Conservation (phyloP, 2,113 vertebrate genomes). For the Loxodonta africana region DNA sequence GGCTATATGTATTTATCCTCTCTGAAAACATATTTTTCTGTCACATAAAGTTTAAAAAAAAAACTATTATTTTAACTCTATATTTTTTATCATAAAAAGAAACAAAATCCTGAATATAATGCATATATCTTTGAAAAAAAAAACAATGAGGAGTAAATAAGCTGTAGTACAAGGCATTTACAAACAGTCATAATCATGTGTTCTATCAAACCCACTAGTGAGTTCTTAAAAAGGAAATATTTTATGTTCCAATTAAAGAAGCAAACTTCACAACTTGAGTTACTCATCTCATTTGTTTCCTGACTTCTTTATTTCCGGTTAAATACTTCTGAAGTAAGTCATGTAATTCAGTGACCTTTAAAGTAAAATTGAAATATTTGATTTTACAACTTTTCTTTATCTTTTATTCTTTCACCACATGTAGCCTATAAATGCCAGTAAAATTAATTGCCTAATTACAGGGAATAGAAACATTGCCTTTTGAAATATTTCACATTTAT, state of each 20-base stretch:
- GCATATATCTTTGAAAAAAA: neutral
- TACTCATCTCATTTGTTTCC: constrained; percentile 75
- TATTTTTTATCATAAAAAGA: neutral
- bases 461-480: constrained; percentile 79
- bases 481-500: constrained; percentile 79
- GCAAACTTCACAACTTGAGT: constrained; percentile 65
- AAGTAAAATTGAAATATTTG: constrained; percentile 80
- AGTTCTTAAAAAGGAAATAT: constrained; percentile 51
- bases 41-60: neutral
- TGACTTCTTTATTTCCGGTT: constrained; percentile 80
- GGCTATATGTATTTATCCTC: neutral
- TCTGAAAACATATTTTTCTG: neutral
- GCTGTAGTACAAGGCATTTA: constrained; percentile 1
- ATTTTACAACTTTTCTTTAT: constrained; percentile 79
- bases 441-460: constrained; percentile 84
- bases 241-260: constrained; percentile 70
- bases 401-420: constrained; percentile 65
- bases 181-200: constrained; percentile 7
- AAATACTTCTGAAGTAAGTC: constrained; percentile 78
- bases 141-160: neutral
- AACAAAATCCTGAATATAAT: neutral
- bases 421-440: constrained; percentile 79
- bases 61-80: neutral
- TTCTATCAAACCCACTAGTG: constrained; percentile 23
- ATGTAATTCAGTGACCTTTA: constrained; percentile 81